phyloP scores from a whole-genome alignment of 2,113 vertebrate genomes.

The Nothocercus julius region DNA sequence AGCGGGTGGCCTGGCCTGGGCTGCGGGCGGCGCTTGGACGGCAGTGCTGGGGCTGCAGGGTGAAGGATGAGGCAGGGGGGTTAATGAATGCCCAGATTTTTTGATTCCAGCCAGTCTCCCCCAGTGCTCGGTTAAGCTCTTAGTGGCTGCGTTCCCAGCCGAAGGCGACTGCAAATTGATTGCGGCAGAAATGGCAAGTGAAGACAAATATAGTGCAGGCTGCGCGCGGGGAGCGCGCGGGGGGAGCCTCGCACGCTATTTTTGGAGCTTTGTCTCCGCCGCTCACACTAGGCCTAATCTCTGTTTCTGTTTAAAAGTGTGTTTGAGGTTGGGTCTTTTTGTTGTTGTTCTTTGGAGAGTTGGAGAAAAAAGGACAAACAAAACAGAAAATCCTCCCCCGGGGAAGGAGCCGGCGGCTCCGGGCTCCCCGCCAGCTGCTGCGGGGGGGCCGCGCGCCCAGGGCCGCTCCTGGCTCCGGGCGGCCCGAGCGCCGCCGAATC shows the following conservation, averaged over 20 bases:
- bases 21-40: not conserved
- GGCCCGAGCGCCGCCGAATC: no score
- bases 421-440: no score
- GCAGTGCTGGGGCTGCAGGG: not conserved
- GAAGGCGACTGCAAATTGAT: conserved; percentile 49
- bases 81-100: not conserved
- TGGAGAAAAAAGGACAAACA: not conserved
- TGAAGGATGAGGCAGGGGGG: not conserved
- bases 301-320: not conserved
- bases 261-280: conserved; percentile 49
- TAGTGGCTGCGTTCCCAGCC: conserved; percentile 57
- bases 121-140: conserved; percentile 17
- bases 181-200: conserved; percentile 70
- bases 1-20: not conserved
- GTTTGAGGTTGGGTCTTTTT: not conserved
- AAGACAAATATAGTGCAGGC: conserved; percentile 68
- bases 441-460: no score
- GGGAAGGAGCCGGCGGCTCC: not conserved
- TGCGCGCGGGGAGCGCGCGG: conserved; percentile 30
- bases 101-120: not conserved
- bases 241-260: conserved; percentile 22
- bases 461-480: no score
- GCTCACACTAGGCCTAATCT: conserved; percentile 9
- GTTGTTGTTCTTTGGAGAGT: not conserved
- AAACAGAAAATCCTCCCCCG: not conserved